Base-by-base conservation (phyloP, 2,113 vertebrate species). In the Carettochelys insculpta region DNA sequence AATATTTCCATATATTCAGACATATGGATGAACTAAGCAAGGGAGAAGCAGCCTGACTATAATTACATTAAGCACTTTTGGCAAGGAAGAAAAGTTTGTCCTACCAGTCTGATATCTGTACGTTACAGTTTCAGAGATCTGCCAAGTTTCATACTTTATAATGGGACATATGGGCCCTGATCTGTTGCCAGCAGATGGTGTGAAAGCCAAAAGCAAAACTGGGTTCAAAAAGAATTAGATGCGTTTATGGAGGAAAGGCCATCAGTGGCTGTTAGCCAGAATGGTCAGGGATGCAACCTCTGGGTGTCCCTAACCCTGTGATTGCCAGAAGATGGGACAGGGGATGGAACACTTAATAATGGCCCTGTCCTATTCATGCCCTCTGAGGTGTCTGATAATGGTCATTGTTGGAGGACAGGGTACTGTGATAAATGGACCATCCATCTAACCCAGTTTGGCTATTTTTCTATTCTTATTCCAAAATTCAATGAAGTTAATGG, bases 11-110 rank as follows among this genome's bases (percentile, higher is more conserved):
- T 88, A 89, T 96, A 48, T 81, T 90, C 85, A 95, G 90, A 94
- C 96, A 93, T 82, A 52, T 47, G 94, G 91, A 95, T 87, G 85
- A 96, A 89, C 65, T 38, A 92, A 95, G 91, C 45, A 82, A 89
- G 92, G 90, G 92, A 94, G 83, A 96, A 96, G 48, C 38, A 91
- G 89, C 88, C 88, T 97, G 96, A 92, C 43, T 97, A 85, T 96
- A 98, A 97, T 97, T 97, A 97, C 81, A 96, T 94, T 92, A 96
- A 97, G 92, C 45, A 93, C 94, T 96, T 93, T 83, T 87, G 95
- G 76, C 87, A 96, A 85, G 48, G 91, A 95, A 91, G 88, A 96
- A 92, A 97, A 95, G 82, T 95, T 91, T 97, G 94, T 97, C 65
- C 92, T 93, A 79, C 53, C 83, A 93, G 91, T 91, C 94, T 96